Conservation (phyloP, 1,140 invertebrate genomes). For the Drosophila carrolli region DNA sequence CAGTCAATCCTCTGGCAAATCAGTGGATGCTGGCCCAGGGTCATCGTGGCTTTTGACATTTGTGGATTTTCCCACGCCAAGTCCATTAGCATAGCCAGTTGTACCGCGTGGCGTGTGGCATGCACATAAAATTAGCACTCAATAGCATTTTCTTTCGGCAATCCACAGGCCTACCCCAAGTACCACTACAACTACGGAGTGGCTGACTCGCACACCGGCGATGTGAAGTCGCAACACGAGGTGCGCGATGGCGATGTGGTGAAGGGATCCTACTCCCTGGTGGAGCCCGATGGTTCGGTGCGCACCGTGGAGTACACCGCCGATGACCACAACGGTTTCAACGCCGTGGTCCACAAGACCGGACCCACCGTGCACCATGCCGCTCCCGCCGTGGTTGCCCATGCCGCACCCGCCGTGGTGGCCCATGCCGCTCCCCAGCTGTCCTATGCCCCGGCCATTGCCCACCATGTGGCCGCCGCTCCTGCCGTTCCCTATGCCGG, state of each 20-base stretch:
- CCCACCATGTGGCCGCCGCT: conserved; percentile 75
- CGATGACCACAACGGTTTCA: conserved; percentile 88
- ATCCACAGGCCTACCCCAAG: conserved; percentile 85
- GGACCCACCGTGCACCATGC: conserved; percentile 76
- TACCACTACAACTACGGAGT: conserved; percentile 86
- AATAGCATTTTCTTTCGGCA: conserved; percentile 2
- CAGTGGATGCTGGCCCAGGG: conserved; percentile 37
- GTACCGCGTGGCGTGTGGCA: conserved; percentile 58
- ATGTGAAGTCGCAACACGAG: conserved; percentile 88
- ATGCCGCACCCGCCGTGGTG: conserved; percentile 60
- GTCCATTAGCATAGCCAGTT: conserved; percentile 49
- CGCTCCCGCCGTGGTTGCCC: conserved; percentile 46
- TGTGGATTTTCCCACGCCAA: conserved; percentile 58
- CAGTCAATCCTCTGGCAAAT: conserved; percentile 11
- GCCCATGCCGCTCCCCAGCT: conserved; percentile 61
- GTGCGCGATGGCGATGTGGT: conserved; percentile 87
- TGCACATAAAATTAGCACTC: conserved; percentile 58
- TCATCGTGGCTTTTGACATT: conserved; percentile 57
- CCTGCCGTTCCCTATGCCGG: conserved; percentile 67
- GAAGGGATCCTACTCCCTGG: conserved; percentile 87
- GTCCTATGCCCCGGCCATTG: conserved; percentile 61
- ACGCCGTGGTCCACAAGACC: conserved; percentile 85
- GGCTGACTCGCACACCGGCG: conserved; percentile 86
- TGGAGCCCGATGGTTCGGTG: conserved; percentile 87
- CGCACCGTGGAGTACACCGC: conserved; percentile 89